phyloP scores from a whole-genome alignment of 2,888 invertebrate species.

The Agrotis exclamationis region DNA sequence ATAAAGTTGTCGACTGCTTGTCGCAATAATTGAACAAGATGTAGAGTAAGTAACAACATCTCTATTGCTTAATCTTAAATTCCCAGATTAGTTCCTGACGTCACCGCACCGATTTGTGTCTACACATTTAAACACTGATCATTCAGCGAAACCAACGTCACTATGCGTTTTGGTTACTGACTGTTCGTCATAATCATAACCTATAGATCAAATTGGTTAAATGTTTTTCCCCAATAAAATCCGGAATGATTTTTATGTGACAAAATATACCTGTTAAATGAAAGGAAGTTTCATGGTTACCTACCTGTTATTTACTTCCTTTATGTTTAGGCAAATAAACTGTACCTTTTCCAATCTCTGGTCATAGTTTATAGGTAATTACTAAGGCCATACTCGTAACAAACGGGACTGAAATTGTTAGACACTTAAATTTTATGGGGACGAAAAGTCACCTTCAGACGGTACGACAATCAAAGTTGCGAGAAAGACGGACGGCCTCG shows the following conservation, averaged over 20 bases:
- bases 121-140: background rate
- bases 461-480: constrained; percentile 69
- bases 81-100: constrained; percentile 45
- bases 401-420: constrained; percentile 52
- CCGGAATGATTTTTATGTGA: too few species aligned
- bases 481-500: constrained; percentile 74
- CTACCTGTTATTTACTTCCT: too few species aligned
- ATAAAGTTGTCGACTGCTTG: constrained; percentile 14
- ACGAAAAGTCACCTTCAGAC: constrained; percentile 53
- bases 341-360: too few species aligned
- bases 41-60: background rate
- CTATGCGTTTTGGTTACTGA: constrained; percentile 22
- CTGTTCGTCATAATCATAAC: constrained; percentile 26
- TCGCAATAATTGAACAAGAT: constrained; percentile 17
- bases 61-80: constrained; percentile 7
- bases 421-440: constrained; percentile 42
- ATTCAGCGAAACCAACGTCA: constrained; percentile 61
- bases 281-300: too few species aligned
- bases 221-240: too few species aligned
- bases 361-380: constrained; percentile 23
- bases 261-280: too few species aligned
- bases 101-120: constrained; percentile 29
- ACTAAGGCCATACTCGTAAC: constrained; percentile 31
- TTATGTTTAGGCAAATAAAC: too few species aligned
- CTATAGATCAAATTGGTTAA: too few species aligned